A percentile compares a stretch with the other conserved stretches of the same genome.
phyloP scores from a whole-genome alignment of 2,113 vertebrate genomes.

The Leptodactylus fuscus region DNA sequence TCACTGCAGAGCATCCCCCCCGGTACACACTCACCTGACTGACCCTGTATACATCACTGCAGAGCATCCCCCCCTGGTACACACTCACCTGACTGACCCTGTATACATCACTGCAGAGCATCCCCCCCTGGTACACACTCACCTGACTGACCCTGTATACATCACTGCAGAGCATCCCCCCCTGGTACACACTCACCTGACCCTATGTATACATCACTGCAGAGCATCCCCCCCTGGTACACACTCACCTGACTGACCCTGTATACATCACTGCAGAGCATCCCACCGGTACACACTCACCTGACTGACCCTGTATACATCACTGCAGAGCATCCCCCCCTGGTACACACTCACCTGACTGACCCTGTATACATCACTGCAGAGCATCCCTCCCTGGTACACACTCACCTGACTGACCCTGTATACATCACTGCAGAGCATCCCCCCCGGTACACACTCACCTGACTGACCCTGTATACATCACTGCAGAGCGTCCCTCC shows the following conservation, averaged over 20 bases:
- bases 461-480: neutral
- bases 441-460: neutral
- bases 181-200: neutral
- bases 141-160: neutral
- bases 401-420: neutral
- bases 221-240: neutral
- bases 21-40: neutral
- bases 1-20: neutral
- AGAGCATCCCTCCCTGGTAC: neutral
- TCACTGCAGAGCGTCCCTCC: neutral
- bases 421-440: neutral
- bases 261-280: neutral
- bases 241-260: neutral
- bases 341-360: neutral
- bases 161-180: neutral
- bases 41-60: neutral
- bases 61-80: neutral
- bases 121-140: neutral
- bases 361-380: neutral
- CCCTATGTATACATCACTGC: neutral
- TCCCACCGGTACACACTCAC: neutral
- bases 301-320: neutral
- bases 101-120: neutral
- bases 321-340: neutral
- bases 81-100: neutral